Evolutionary conservation across 2,888 invertebrate species (phyloP), one percentile per base, ranked within the genome.

Genomic region (Eupithecia subfuscata): DNA sequence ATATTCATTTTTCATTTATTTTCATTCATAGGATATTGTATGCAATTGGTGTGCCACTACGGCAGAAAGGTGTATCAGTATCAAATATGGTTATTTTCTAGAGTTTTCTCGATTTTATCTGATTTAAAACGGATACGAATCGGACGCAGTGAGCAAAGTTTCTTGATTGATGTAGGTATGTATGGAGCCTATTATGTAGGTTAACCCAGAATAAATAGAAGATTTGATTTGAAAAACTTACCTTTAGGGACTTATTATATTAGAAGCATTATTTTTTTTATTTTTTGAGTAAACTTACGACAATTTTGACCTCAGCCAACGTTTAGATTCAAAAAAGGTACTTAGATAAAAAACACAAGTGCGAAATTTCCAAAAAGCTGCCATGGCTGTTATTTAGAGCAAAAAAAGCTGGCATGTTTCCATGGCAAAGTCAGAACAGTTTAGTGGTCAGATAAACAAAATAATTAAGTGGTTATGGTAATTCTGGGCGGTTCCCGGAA

Each of bases 401-500:
- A 69, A 78, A 72, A 67, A 78, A 67, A 67, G 11, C 85, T 87
- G 85, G 86, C 86, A 82, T 72, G 52, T 81, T 83, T 85, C 85
- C 86, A 86, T 82, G 79, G 81, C 75, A 74, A 82, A 89, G 87
- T 88, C 88, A 84, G 84, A 86, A 88, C 88, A 87, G 89, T 91
- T 91, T 90, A 91, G 88, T 90, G 91, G 92, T 91, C 90, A 91
- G 91, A 92, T 91, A 92, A 92, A 92, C 91, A 90, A 92, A 92
- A 92, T 91, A 92, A 92, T 91, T 90, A 91, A 91, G 87, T 90
- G 88, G 87, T 90, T 89, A 90, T 90, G 90, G 82, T 82, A 80
- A 80, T 81, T 73, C 71, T 11, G 73, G 73, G 71, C n/a, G 60
- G 52, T 65, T 22, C 52, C 43, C 9, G 65, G 43, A 72, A 34